Conservation (phyloP, 2,888 invertebrate genomes). For the Cactoblastis cactorum region DNA sequence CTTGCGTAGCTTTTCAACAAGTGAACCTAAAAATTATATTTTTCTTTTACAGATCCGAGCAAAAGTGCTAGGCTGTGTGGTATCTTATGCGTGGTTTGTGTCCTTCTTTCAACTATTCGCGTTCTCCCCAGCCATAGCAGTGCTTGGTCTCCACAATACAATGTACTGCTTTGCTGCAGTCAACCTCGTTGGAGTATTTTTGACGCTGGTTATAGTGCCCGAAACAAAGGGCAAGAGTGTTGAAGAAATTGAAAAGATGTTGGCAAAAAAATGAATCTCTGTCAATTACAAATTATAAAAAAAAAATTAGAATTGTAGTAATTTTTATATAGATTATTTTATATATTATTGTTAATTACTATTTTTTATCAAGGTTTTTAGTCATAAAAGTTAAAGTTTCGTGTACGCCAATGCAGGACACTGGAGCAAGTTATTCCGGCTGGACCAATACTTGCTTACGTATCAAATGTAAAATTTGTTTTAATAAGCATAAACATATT, state of each 20-base stretch:
- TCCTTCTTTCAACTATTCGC: slow-evolving; percentile 33
- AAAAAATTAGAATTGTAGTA: background rate
- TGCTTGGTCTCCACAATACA: slow-evolving; percentile 41
- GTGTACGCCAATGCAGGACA: background rate
- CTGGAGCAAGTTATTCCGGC: background rate
- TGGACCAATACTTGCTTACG: no score
- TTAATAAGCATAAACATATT: no score
- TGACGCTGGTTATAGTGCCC: slow-evolving; percentile 42
- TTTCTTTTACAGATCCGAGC: slow-evolving; percentile 45
- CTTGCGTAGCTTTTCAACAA: no score
- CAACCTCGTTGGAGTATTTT: slow-evolving; percentile 41
- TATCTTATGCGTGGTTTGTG: slow-evolving; percentile 54
- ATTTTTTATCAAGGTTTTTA: background rate
- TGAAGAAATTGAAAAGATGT: slow-evolving; percentile 38
- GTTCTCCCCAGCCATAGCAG: slow-evolving; percentile 24
- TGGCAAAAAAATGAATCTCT: slow-evolving; percentile 8
- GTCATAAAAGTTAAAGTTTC: background rate
- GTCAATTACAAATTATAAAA: background rate
- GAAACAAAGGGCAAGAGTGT: slow-evolving; percentile 57
- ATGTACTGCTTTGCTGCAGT: slow-evolving; percentile 46
- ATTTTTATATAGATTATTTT: no score
- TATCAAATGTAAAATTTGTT: no score
- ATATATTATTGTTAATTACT: no score
- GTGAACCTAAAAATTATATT: no score
- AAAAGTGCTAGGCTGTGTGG: slow-evolving; percentile 48